These are phyloP conservation scores for Chrysomallon squamiferum DNA, from an alignment of 1,140 invertebrate genomes.

Conservation along the genomic window DNA sequence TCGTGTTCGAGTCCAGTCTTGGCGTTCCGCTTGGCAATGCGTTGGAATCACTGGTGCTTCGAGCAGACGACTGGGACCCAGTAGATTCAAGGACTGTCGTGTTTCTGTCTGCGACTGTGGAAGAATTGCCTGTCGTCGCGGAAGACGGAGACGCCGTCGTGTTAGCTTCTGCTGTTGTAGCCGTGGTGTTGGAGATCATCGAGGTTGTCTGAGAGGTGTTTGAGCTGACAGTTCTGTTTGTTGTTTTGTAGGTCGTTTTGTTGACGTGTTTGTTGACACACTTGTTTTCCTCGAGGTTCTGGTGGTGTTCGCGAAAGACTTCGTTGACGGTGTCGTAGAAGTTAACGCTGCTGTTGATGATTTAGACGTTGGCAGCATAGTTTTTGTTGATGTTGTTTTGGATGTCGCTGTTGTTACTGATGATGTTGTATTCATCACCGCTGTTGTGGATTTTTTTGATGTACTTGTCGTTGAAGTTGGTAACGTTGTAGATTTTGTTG, in stretches of 20 bases:
- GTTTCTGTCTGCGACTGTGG: too few species aligned
- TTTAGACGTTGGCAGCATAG: neutral
- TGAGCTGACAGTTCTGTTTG: neutral
- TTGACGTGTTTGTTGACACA: neutral
- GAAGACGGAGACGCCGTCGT: too few species aligned
- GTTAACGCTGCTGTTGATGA: neutral
- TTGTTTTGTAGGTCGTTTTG: slow-evolving; percentile 3
- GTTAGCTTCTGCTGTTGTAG: too few species aligned
- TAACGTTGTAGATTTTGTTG: neutral
- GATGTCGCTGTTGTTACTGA: neutral
- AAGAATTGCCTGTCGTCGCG: too few species aligned
- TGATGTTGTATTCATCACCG: neutral
- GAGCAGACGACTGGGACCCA: too few species aligned
- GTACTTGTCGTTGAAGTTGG: neutral
- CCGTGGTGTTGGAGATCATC: too few species aligned
- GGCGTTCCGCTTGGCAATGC: too few species aligned
- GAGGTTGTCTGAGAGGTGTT: too few species aligned
- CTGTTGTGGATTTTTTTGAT: neutral
- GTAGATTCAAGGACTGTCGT: too few species aligned
- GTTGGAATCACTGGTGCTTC: too few species aligned
- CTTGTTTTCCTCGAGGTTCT: too few species aligned
- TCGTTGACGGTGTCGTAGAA: neutral
- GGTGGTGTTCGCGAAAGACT: neutral
- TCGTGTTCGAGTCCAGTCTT: too few species aligned
- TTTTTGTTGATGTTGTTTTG: neutral